These are phyloP conservation scores for Slavum lentiscoides DNA, from an alignment of 2,888 invertebrate species.

Conservation along the genomic window DNA sequence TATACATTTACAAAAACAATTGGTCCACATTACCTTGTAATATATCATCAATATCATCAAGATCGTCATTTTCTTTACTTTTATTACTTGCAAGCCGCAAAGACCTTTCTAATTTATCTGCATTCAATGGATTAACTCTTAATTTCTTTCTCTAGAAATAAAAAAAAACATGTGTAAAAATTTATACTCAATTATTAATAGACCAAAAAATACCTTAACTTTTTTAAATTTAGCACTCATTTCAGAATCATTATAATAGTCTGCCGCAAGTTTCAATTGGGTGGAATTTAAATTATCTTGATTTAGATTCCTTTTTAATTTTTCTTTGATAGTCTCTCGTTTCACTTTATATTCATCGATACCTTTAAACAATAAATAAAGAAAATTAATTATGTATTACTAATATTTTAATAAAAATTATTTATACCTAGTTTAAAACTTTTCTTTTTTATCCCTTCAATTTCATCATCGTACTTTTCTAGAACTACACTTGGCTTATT, in stretches of 20 bases:
- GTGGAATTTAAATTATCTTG: slow-evolving; percentile 75
- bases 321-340: slow-evolving; percentile 52
- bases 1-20: neutral
- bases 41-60: slow-evolving; percentile 48
- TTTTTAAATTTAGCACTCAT: slow-evolving; percentile 84
- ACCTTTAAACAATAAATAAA: slow-evolving; percentile 36
- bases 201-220: slow-evolving; percentile 66
- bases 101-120: slow-evolving; percentile 68
- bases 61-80: slow-evolving; percentile 51
- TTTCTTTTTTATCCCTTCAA: slow-evolving; percentile 72
- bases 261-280: slow-evolving; percentile 75
- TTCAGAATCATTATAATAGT: slow-evolving; percentile 86
- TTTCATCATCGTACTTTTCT: slow-evolving; percentile 93
- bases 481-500: slow-evolving; percentile 72
- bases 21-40: slow-evolving; percentile 27
- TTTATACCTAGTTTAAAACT: slow-evolving; percentile 77
- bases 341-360: slow-evolving; percentile 51
- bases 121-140: slow-evolving; percentile 68
- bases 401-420: neutral
- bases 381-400: slow-evolving; percentile 10
- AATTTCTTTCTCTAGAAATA: slow-evolving; percentile 66
- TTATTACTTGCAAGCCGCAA: slow-evolving; percentile 51
- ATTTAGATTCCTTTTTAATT: slow-evolving; percentile 52
- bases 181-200: slow-evolving; percentile 15
- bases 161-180: slow-evolving; percentile 40